Conservation (phyloP, 2,797 vertebrate genomes). For the Gorsachius magnificus region DNA sequence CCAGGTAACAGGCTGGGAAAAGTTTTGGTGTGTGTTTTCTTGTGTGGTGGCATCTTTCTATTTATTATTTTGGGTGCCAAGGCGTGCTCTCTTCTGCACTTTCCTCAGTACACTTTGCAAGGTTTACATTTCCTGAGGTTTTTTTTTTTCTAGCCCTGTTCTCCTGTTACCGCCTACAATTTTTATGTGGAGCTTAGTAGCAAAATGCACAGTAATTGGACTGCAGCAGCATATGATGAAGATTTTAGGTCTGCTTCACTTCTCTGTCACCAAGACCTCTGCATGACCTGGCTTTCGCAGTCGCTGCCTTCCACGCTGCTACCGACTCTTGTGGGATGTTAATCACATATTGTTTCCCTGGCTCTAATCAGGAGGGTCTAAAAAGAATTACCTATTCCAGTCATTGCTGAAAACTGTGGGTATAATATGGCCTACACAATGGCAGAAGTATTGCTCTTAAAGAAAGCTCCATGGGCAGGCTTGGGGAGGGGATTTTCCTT, state of each 20-base stretch:
- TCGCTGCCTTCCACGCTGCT: neutral
- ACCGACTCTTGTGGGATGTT: neutral
- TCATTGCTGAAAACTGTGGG: neutral
- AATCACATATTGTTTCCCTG: neutral
- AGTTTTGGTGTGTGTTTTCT: neutral
- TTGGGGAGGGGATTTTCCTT: neutral
- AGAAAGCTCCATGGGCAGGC: neutral
- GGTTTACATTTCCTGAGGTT: neutral
- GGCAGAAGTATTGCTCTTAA: neutral
- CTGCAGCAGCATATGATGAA: neutral
- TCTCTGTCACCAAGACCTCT: slow-evolving; percentile 4
- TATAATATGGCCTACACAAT: neutral
- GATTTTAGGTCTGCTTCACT: neutral
- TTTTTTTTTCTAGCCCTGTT: neutral
- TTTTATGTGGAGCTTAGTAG: slow-evolving; percentile 4
- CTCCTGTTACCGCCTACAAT: slow-evolving; percentile 8
- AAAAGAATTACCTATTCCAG: neutral
- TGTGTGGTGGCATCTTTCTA: neutral
- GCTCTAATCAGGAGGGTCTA: neutral
- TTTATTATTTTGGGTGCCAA: neutral
- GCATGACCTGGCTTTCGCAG: neutral
- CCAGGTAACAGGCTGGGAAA: neutral
- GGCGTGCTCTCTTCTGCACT: neutral
- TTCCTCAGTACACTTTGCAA: neutral
- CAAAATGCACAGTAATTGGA: slow-evolving; percentile 18